A percentile compares a stretch with the other conserved stretches of the same genome.
These are phyloP conservation scores for Drosophila maculinotata DNA, from an alignment of 2,888 invertebrate genomes.

Conservation along the genomic window DNA sequence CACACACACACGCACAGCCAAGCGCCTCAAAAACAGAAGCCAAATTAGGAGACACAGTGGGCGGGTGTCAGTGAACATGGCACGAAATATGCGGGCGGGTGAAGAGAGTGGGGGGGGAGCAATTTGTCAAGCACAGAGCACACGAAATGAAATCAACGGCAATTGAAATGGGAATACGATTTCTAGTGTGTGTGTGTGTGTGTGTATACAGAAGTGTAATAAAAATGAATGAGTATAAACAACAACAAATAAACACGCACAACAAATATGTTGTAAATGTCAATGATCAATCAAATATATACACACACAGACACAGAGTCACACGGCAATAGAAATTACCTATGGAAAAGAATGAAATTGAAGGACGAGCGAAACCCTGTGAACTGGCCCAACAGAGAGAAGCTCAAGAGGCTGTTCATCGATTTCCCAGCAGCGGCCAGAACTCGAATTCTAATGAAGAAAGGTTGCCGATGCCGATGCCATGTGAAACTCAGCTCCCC, in stretches of 20 bases:
- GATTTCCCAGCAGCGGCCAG: slow-evolving; percentile 54
- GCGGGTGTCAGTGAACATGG: slow-evolving; percentile 55
- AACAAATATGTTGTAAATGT: slow-evolving; percentile 81
- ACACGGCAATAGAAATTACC: slow-evolving; percentile 44
- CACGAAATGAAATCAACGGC: slow-evolving; percentile 51
- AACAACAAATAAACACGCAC: slow-evolving; percentile 44
- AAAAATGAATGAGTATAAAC: slow-evolving; percentile 53
- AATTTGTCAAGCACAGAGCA: slow-evolving; percentile 54
- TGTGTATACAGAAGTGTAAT: slow-evolving; percentile 61
- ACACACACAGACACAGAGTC: slow-evolving; percentile 45
- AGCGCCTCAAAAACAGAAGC: slow-evolving; percentile 35
- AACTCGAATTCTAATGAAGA: slow-evolving; percentile 75
- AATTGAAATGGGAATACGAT: slow-evolving; percentile 48
- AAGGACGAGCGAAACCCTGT: slow-evolving; percentile 46
- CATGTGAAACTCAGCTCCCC: slow-evolving; percentile 27
- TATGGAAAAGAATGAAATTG: slow-evolving; percentile 21
- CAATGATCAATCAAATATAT: slow-evolving; percentile 83
- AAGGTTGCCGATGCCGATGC: slow-evolving; percentile 39
- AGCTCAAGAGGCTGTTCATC: slow-evolving; percentile 55
- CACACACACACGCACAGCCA: slow-evolving; percentile 21
- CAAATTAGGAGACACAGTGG: slow-evolving; percentile 70
- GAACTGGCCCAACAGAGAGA: slow-evolving; percentile 26
- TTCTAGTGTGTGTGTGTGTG: slow-evolving; percentile 36
- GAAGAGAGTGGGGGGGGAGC: slow-evolving; percentile 5
- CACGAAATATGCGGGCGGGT: slow-evolving; percentile 31